A percentile compares a stretch with the other conserved stretches of the same genome.
Evolutionary conservation across 2,797 vertebrate genomes (phyloP).

Genomic region (Malacoraja senta): DNA sequence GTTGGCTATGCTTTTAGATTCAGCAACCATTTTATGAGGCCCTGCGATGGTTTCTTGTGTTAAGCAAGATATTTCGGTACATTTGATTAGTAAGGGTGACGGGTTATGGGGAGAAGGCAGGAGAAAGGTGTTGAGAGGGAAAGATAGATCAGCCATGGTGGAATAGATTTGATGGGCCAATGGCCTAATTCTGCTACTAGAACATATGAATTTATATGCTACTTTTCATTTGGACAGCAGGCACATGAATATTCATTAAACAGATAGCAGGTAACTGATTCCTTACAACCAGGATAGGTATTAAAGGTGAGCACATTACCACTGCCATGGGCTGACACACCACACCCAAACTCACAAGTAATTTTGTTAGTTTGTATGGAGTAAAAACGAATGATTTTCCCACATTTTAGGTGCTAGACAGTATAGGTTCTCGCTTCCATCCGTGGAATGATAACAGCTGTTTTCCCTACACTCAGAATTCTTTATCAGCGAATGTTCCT

Average conservation of each 20-base stretch:
- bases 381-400: not conserved
- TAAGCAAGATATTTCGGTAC: too few relatives aligned
- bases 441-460: not conserved
- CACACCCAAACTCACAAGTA: not conserved
- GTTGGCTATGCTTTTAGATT: too few relatives aligned
- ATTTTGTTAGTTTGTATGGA: not conserved
- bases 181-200: too few relatives aligned
- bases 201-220: not conserved
- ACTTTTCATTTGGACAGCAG: not conserved
- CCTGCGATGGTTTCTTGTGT: too few relatives aligned
- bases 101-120: too few relatives aligned
- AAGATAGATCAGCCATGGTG: too few relatives aligned
- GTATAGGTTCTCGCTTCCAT: not conserved
- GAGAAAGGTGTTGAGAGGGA: too few relatives aligned
- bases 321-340: not conserved
- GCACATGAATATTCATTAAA: not conserved
- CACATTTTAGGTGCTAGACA: not conserved
- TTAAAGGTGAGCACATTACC: not conserved
- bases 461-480: not conserved
- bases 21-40: too few relatives aligned
- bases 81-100: too few relatives aligned
- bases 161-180: too few relatives aligned
- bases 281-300: not conserved
- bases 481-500: not conserved
- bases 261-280: not conserved